These are phyloP conservation scores for Stictocephala bisonia DNA, from an alignment of 2,888 invertebrate genomes.

Conservation along the genomic window DNA sequence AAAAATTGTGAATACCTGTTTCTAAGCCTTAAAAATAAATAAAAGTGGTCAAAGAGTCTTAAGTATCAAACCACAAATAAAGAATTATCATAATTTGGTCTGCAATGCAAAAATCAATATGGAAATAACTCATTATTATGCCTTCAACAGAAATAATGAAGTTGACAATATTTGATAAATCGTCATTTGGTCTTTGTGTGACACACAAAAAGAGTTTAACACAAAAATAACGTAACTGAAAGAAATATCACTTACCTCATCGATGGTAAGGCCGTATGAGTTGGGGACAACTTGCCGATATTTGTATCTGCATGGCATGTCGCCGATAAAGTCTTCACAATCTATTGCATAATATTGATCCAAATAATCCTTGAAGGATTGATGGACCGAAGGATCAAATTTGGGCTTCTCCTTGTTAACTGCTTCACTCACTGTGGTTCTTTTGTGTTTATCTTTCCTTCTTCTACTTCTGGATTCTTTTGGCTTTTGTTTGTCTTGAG, in stretches of 20 bases:
- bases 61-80: no score
- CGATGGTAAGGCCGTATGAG: constrained; percentile 88
- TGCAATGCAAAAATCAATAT: neutral
- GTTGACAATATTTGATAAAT: no score
- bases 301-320: constrained; percentile 91
- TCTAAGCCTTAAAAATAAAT: no score
- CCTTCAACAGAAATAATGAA: no score
- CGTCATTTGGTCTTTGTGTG: no score
- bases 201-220: neutral
- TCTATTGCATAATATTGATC: constrained; percentile 96
- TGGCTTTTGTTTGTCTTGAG: constrained; percentile 66
- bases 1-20: no score
- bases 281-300: constrained; percentile 91
- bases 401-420: constrained; percentile 82
- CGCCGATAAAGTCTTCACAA: constrained; percentile 95
- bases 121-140: no score
- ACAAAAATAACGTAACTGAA: constrained; percentile 14
- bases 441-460: constrained; percentile 65
- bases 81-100: neutral
- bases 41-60: no score
- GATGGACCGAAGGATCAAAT: constrained; percentile 79
- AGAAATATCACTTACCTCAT: constrained; percentile 78
- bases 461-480: constrained; percentile 68
- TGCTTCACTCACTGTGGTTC: constrained; percentile 43
- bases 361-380: constrained; percentile 87